Evolutionary conservation across 23 tunicate species (phyloP).

Genomic region (Styela plicata): DNA sequence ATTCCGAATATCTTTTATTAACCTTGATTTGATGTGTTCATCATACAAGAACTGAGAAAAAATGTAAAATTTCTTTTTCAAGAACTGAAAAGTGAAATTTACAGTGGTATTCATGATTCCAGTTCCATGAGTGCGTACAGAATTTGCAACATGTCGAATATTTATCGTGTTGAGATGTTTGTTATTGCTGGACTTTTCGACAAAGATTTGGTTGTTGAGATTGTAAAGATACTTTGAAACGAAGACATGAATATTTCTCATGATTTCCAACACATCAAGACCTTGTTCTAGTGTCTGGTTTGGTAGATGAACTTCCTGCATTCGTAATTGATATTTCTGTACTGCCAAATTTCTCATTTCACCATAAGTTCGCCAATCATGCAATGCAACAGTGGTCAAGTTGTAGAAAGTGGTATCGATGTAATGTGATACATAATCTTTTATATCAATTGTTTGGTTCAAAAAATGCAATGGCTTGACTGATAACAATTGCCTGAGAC

Average conservation of each 20-base stretch:
- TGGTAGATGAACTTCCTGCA: constrained; percentile 91
- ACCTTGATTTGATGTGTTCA: constrained; percentile 84
- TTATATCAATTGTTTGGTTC: constrained; percentile 49
- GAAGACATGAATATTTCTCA: constrained; percentile 92
- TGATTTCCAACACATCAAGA: constrained; percentile 84
- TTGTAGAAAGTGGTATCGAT: constrained; percentile 95
- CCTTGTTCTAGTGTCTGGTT: constrained; percentile 95
- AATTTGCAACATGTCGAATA: constrained; percentile 90
- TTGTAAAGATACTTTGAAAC: constrained; percentile 85
- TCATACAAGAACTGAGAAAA: constrained; percentile 90
- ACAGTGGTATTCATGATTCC: constrained; percentile 98
- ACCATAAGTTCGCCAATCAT: constrained; percentile 88
- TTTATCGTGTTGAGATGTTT: constrained; percentile 92
- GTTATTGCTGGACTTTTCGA: constrained; percentile 90
- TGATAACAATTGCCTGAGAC: constrained; percentile 68
- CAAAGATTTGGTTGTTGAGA: constrained; percentile 92
- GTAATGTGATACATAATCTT: constrained; percentile 85
- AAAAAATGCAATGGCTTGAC: constrained; percentile 62
- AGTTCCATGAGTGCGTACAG: constrained; percentile 91
- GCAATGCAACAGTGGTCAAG: constrained; percentile 89
- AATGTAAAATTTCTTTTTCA: constrained; percentile 82
- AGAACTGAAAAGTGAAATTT: constrained; percentile 85
- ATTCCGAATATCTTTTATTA: constrained; percentile 71
- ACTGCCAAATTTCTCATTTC: constrained; percentile 87
- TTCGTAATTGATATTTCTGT: constrained; percentile 79